Evolutionary conservation across 1,140 invertebrate genomes (phyloP).

Genomic region (Cydia fagiglandana): DNA sequence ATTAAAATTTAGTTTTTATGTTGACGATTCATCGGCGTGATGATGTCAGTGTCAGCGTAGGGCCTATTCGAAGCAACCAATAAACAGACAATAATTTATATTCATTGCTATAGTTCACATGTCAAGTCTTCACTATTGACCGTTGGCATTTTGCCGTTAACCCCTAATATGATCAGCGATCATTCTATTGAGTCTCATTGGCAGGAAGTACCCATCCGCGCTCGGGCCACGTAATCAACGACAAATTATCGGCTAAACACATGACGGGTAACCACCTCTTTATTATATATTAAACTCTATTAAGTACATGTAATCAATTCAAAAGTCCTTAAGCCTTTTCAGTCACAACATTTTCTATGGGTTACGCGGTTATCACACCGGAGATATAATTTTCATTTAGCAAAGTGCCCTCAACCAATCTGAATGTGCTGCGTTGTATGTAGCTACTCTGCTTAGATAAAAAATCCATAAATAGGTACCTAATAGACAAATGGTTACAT

Average conservation of each 20-base stretch:
- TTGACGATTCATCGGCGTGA: background rate
- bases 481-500: no score
- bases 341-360: background rate
- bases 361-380: no score
- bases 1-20: background rate
- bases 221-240: slow-evolving; percentile 23
- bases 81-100: slow-evolving; percentile 47
- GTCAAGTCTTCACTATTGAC: slow-evolving; percentile 63
- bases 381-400: no score
- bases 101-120: slow-evolving; percentile 64
- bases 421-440: no score
- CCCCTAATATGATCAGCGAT: slow-evolving; percentile 56
- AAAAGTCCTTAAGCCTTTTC: background rate
- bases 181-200: slow-evolving; percentile 65
- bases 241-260: background rate
- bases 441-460: no score
- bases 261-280: background rate
- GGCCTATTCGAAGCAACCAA: background rate
- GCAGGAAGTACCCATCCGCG: slow-evolving; percentile 34
- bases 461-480: no score
- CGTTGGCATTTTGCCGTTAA: slow-evolving; percentile 59
- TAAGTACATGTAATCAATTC: no score
- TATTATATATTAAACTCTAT: no score
- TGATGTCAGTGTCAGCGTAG: background rate
- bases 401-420: no score